phyloP scores from a whole-genome alignment of 2,113 vertebrate genomes.

The Probosciger aterrimus region DNA sequence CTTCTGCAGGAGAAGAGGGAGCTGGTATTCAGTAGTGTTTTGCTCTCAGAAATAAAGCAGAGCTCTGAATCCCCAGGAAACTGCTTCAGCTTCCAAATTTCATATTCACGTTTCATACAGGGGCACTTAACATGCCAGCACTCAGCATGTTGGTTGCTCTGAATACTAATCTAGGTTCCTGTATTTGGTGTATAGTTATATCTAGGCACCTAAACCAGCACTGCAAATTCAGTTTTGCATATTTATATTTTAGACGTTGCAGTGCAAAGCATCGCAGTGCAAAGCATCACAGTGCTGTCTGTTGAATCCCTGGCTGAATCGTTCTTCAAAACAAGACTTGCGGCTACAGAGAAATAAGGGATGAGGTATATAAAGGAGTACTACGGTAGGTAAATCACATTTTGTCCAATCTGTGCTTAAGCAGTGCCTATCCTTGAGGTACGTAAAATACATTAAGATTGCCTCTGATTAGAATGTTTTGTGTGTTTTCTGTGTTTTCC shows the following conservation, averaged over 20 bases:
- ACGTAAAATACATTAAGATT: background rate
- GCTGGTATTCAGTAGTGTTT: background rate
- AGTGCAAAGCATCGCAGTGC: background rate
- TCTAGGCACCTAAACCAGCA: background rate
- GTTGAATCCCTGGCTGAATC: background rate
- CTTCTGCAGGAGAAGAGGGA: background rate
- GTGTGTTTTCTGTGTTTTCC: background rate
- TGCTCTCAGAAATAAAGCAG: background rate
- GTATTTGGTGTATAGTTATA: background rate
- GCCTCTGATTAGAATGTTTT: background rate
- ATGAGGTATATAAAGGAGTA: background rate
- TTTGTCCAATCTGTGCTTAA: background rate
- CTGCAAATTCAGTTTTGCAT: background rate
- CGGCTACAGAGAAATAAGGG: background rate
- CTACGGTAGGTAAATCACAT: background rate
- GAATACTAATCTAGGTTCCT: background rate
- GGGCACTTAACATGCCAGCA: background rate
- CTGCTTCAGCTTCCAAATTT: background rate
- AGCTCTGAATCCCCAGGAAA: background rate
- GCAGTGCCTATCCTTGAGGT: background rate
- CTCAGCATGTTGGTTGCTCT: background rate
- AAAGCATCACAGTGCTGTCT: background rate
- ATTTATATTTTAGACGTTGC: background rate
- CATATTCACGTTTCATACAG: background rate
- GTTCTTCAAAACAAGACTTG: background rate